Percentiles rank a stretch among this genome's conserved stretches.
phyloP scores from a whole-genome alignment of 2,113 vertebrate species.

The Mobula birostris region DNA sequence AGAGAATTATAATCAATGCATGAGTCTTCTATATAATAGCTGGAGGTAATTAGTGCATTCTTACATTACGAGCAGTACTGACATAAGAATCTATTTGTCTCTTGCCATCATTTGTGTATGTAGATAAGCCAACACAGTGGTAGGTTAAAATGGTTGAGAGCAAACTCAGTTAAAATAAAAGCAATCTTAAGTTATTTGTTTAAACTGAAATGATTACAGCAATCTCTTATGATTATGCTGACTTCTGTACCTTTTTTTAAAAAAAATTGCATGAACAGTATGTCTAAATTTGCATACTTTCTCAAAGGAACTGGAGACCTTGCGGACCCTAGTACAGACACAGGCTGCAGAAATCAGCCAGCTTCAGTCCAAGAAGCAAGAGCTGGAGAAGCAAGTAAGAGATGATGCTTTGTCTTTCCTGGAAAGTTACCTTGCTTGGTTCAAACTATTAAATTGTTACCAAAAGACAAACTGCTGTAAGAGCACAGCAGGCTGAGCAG shows the following conservation, averaged over 20 bases:
- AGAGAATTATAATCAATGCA: neutral
- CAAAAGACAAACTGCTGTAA: too few relatives aligned
- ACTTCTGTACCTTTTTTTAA: too few relatives aligned
- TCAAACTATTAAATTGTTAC: neutral
- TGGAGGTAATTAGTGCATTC: neutral
- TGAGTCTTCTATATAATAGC: neutral
- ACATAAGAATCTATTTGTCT: neutral
- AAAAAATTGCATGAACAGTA: neutral
- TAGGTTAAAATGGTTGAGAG: neutral
- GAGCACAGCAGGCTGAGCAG: too few relatives aligned
- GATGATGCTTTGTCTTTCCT: neutral
- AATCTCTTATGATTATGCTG: too few relatives aligned
- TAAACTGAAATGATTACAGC: neutral
- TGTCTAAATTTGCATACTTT: neutral
- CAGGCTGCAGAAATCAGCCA: constrained; percentile 68
- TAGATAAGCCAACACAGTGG: neutral
- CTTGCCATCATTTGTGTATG: neutral
- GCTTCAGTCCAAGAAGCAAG: constrained; percentile 71
- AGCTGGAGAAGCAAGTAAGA: constrained; percentile 59
- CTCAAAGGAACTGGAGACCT: constrained; percentile 68
- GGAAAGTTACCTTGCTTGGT: neutral
- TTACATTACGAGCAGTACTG: too few relatives aligned
- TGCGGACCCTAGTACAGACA: constrained; percentile 67
- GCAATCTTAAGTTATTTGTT: neutral
- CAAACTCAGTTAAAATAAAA: too few relatives aligned